Conservation (phyloP, 2,888 invertebrate genomes). For the Lissonota sp. region DNA sequence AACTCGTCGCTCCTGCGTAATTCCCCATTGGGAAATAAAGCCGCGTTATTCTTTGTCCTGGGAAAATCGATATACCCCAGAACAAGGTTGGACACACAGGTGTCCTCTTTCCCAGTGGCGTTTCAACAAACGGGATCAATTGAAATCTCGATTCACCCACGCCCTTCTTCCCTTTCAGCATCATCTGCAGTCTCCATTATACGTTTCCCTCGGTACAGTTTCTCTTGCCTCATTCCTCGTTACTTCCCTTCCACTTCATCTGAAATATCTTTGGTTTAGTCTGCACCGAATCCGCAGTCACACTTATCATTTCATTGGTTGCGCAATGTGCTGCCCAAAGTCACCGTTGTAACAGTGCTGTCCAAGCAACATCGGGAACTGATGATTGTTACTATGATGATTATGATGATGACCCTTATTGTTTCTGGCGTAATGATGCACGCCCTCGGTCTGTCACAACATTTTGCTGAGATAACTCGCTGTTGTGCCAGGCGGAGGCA, state of each 20-base stretch:
- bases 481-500: conserved; percentile 83
- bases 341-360: conserved; percentile 76
- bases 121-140: neutral
- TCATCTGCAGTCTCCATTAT: too few relatives aligned
- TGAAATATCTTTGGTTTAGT: too few relatives aligned
- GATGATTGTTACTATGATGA: conserved; percentile 27
- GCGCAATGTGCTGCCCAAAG: conserved; percentile 73
- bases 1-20: too few relatives aligned
- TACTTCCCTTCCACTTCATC: too few relatives aligned
- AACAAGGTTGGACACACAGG: conserved; percentile 12
- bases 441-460: conserved; percentile 84
- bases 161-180: too few relatives aligned
- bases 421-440: conserved; percentile 74
- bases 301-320: conserved; percentile 75
- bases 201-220: too few relatives aligned
- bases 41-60: neutral
- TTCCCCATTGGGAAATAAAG: too few relatives aligned
- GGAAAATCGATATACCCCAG: conserved; percentile 3
- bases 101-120: conserved; percentile 13
- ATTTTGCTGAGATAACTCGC: conserved; percentile 85
- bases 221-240: too few relatives aligned
- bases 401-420: conserved; percentile 67
- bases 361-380: conserved; percentile 76
- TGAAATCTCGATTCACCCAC: neutral
- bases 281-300: neutral